Conservation (phyloP, 92 coral and sea anemone genomes). For the Actinostola sp. region DNA sequence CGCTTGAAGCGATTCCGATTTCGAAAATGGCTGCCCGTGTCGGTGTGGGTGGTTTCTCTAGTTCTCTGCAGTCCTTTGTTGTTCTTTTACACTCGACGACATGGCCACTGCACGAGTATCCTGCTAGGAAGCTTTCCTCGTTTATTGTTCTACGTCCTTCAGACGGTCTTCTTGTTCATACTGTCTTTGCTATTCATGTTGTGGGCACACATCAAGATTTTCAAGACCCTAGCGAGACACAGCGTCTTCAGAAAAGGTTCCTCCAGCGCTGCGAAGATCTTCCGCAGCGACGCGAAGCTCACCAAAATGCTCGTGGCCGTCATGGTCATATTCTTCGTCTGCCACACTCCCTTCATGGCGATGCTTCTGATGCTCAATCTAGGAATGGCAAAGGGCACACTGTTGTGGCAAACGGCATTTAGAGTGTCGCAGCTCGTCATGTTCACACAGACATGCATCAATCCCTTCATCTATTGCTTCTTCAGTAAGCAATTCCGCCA, state of each 20-base stretch:
- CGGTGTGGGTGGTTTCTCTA: constrained; percentile 44
- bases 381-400: constrained; percentile 1
- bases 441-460: constrained; percentile 48
- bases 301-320: constrained; percentile 60
- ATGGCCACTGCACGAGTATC: constrained; percentile 8
- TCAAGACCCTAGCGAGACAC: constrained; percentile 35
- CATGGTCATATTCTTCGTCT: constrained; percentile 32
- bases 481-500: constrained; percentile 59
- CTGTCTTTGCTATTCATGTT: constrained; percentile 47
- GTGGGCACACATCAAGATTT: constrained; percentile 58
- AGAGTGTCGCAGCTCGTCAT: constrained; percentile 41
- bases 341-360: constrained; percentile 46
- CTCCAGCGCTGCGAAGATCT: constrained; percentile 6
- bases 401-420: constrained; percentile 31
- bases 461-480: constrained; percentile 57
- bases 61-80: constrained; percentile 34
- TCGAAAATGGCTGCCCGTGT: constrained; percentile 38
- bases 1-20: constrained; percentile 38
- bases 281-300: constrained; percentile 50
- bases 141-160: constrained; percentile 42
- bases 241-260: constrained; percentile 8
- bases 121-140: constrained; percentile 35
- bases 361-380: constrained; percentile 35
- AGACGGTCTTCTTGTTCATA: constrained; percentile 33
- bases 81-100: constrained; percentile 1